These are phyloP conservation scores for Heliconius erato DNA, from an alignment of 2,888 invertebrate species.

Conservation along the genomic window DNA sequence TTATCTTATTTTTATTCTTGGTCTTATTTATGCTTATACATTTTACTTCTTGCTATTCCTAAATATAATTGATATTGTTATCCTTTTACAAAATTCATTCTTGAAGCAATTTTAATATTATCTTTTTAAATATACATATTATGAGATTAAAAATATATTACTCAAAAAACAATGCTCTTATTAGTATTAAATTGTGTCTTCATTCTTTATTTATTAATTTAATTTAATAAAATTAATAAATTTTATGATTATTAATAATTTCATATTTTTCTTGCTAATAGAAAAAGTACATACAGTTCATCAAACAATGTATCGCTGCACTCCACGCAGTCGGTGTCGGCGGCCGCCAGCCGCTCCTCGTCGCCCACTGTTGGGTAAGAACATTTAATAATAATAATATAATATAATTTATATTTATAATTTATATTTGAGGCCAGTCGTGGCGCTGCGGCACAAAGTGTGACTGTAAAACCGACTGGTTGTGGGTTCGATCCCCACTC, in stretches of 20 bases:
- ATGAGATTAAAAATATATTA: too few relatives aligned
- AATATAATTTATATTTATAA: too few relatives aligned
- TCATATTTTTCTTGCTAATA: conserved; percentile 50
- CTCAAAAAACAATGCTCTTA: too few relatives aligned
- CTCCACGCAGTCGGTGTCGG: conserved; percentile 67
- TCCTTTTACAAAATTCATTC: conserved; percentile 38
- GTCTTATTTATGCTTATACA: background rate
- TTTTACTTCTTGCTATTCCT: background rate
- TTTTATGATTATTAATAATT: background rate
- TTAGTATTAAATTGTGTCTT: too few relatives aligned
- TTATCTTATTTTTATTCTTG: too few relatives aligned
- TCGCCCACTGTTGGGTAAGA: conserved; percentile 80
- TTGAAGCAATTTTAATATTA: too few relatives aligned
- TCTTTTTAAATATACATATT: too few relatives aligned
- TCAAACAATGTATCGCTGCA: conserved; percentile 64
- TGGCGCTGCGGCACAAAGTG: too few relatives aligned
- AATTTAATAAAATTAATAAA: too few relatives aligned
- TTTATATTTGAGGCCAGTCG: too few relatives aligned
- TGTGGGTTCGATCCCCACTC: too few relatives aligned
- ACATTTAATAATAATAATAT: background rate
- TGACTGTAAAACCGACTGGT: too few relatives aligned
- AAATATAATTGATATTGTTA: background rate
- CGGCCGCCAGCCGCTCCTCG: conserved; percentile 77
- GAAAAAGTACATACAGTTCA: conserved; percentile 74
- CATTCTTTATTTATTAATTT: conserved; percentile 29